Percentiles rank a stretch among this genome's conserved stretches.
phyloP scores from a whole-genome alignment of 2,888 invertebrate species.

The Xanthostigma xanthostigma region DNA sequence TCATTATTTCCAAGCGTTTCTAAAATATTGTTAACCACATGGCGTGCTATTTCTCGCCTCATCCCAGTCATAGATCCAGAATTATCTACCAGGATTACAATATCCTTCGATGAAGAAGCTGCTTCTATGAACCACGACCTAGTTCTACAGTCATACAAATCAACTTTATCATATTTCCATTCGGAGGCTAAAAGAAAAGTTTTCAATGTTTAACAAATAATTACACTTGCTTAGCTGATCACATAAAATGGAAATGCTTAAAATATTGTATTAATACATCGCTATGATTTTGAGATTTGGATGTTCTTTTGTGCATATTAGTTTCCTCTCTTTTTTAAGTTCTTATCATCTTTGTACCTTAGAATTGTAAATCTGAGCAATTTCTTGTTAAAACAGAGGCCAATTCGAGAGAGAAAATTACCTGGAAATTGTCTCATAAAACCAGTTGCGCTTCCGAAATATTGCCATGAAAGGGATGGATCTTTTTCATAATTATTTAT shows the following conservation, averaged over 20 bases:
- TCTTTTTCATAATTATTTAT: slow-evolving; percentile 72
- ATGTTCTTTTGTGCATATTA: too few relatives aligned
- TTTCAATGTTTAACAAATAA: neutral
- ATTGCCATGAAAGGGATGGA: slow-evolving; percentile 90
- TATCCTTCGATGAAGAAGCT: slow-evolving; percentile 92
- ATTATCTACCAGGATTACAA: slow-evolving; percentile 51
- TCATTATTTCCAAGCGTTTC: slow-evolving; percentile 96
- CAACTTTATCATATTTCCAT: slow-evolving; percentile 68
- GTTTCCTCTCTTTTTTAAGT: neutral
- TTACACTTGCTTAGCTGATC: too few relatives aligned
- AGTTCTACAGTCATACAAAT: slow-evolving; percentile 89
- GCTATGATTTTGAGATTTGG: too few relatives aligned
- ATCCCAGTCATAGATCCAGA: slow-evolving; percentile 53
- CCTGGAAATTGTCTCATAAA: slow-evolving; percentile 96
- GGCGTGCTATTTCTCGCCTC: slow-evolving; percentile 77
- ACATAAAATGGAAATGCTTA: too few relatives aligned
- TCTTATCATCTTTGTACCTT: too few relatives aligned
- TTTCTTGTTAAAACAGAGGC: neutral
- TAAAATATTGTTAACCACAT: slow-evolving; percentile 75
- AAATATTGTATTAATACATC: too few relatives aligned
- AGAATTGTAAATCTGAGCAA: too few relatives aligned
- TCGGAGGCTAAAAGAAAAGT: slow-evolving; percentile 43
- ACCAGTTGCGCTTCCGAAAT: slow-evolving; percentile 93
- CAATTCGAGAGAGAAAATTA: slow-evolving; percentile 21
- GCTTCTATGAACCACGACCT: slow-evolving; percentile 96